Base-by-base conservation (phyloP, 2,888 invertebrate species). In the Nomada goodeniana region DNA sequence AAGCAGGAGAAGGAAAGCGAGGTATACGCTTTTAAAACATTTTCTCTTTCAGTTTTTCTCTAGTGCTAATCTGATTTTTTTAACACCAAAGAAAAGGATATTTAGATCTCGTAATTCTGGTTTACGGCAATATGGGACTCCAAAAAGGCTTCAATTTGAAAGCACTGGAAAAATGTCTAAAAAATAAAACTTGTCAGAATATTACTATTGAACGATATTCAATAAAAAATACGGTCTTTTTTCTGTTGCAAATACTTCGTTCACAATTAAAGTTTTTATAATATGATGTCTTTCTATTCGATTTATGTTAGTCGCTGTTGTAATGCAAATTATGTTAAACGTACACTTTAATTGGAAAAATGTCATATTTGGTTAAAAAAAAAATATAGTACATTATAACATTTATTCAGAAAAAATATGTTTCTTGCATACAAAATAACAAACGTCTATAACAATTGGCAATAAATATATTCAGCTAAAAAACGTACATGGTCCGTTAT, bases 51-150 rank as follows among this genome's bases (percentile, higher is more conserved):
- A 2, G 9, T 7, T 59, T 23, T 50, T 60, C 3, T 77, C 53
- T 29, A 47, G 18, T 23, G 13, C 47, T 44, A 23, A 64, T 26
- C 0, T 52, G 26, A 57, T 23, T 18, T 7, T 23, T n/a, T 26
- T 11, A 0, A 26, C 64, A 0, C 53, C 57, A 11, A 65, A 80
- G 13, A 80, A 77, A 29, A 82, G 55, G 26, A 83, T 84, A 47
- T 84, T 84, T 61, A 84, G 83, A 67, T 73, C 76, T 15, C 76
- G 83, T 26, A 26, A 2, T 1, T 26, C 61, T 20, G 57, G 60
- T 15, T 26, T 73, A 57, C 76, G 63, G 61, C 76, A 82, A 55
- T 84, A 82, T 42, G 47, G 44, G 20, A 57, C 20, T 26, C 4
- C 23, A 11, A 68, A 42, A 20, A 55, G 15, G 10, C 10, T 13